phyloP scores from a whole-genome alignment of 2,888 invertebrate genomes.

The Acholoe squamosa region DNA sequence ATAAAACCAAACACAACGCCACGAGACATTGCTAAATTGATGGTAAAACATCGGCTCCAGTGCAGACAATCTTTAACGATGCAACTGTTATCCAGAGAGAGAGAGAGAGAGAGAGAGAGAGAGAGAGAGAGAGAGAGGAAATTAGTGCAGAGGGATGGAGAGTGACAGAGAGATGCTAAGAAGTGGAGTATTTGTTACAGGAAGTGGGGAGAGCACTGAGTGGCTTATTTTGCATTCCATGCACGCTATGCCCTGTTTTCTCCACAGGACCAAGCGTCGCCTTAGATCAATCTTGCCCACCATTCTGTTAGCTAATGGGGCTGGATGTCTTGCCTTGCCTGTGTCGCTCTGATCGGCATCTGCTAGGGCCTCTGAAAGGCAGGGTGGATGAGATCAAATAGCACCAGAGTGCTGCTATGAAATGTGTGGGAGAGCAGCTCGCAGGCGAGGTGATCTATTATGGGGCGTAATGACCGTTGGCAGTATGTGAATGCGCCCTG shows the following conservation, averaged over 20 bases:
- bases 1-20: no score
- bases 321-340: not conserved
- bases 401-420: not conserved
- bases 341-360: not conserved
- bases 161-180: no score
- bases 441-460: conserved; percentile 22
- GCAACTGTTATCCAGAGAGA: no score
- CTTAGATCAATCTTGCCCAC: conserved; percentile 13
- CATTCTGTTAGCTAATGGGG: conserved; percentile 27
- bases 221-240: not conserved
- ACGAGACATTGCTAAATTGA: no score
- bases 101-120: no score
- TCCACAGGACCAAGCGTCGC: not conserved
- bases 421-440: conserved; percentile 13
- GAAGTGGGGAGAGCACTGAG: no score
- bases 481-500: not conserved
- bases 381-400: conserved; percentile 40
- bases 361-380: not conserved
- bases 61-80: no score
- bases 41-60: no score
- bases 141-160: no score
- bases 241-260: not conserved
- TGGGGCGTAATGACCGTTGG: conserved; percentile 11
- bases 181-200: no score
- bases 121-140: no score